These are phyloP conservation scores for Orbicella faveolata DNA, from an alignment of 64 coral and sea anemone species.

Conservation along the genomic window DNA sequence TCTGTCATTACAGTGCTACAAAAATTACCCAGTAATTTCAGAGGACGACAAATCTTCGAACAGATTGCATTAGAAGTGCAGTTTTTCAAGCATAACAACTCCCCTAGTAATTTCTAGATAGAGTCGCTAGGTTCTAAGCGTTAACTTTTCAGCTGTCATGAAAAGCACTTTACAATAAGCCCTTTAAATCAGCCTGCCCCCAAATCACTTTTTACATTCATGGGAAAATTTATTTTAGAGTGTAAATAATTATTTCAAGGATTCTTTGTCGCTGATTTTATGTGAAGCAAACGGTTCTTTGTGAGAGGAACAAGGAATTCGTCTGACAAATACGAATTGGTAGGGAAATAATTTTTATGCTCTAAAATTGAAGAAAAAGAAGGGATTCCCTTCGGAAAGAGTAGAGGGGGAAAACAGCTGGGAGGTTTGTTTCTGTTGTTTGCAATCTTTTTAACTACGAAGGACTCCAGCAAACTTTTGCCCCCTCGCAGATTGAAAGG, in stretches of 20 bases:
- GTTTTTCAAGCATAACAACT: constrained; percentile 13
- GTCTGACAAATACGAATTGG: not conserved
- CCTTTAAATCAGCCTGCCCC: not conserved
- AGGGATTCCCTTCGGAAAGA: not conserved
- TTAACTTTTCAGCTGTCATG: not conserved
- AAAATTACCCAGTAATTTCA: not conserved
- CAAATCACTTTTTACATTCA: not conserved
- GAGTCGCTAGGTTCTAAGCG: not conserved
- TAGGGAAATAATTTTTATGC: not conserved
- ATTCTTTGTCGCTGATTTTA: not conserved
- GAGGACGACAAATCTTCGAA: not conserved
- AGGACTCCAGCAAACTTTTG: constrained; percentile 12
- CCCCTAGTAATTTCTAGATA: not conserved
- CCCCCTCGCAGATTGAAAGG: constrained; percentile 20
- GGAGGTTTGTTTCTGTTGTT: constrained; percentile 8
- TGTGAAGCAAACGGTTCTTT: not conserved
- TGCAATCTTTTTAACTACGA: not conserved
- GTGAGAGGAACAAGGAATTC: not conserved
- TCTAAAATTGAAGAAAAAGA: not conserved
- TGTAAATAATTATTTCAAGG: not conserved
- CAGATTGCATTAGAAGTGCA: not conserved
- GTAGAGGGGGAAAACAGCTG: constrained; percentile 18
- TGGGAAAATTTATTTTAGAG: not conserved
- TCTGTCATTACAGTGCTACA: not conserved
- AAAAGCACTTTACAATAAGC: too few species aligned